Conservation (phyloP, 2,113 vertebrate genomes). For the Phalacrocorax carbo region DNA sequence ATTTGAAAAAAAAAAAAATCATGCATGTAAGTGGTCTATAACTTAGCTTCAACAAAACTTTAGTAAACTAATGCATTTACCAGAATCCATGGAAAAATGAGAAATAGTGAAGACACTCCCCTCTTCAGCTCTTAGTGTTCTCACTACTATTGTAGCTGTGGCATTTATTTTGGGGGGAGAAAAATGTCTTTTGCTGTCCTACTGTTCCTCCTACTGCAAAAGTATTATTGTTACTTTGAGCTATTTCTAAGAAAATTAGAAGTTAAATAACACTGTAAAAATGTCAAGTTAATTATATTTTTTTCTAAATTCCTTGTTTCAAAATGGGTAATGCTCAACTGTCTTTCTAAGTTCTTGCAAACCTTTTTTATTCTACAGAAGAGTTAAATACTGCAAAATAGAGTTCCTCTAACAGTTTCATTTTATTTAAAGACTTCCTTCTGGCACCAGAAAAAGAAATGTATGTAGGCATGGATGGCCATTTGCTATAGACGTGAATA, state of each 20-base stretch:
- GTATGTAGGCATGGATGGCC: background rate
- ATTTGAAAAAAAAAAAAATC: background rate
- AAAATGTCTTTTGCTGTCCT: background rate
- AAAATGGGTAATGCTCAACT: background rate
- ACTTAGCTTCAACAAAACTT: background rate
- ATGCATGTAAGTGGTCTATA: background rate
- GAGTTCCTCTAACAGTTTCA: background rate
- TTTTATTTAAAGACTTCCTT: constrained; percentile 15
- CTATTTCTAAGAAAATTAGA: background rate
- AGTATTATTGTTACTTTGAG: background rate
- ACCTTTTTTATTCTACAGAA: background rate
- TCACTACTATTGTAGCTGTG: background rate
- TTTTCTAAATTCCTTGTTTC: background rate
- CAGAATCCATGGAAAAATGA: background rate
- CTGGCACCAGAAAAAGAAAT: background rate
- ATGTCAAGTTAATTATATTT: background rate
- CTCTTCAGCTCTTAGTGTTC: background rate
- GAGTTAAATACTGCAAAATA: background rate
- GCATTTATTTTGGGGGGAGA: background rate
- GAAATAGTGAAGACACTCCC: background rate
- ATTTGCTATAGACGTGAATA: background rate
- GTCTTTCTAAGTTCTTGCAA: background rate
- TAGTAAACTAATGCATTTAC: background rate
- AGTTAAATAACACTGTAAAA: background rate
- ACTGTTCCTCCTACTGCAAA: background rate